Evolutionary conservation across 2,888 invertebrate species (phyloP), one percentile per base, ranked within the genome.

Genomic region (Scaeva pyrastri): DNA sequence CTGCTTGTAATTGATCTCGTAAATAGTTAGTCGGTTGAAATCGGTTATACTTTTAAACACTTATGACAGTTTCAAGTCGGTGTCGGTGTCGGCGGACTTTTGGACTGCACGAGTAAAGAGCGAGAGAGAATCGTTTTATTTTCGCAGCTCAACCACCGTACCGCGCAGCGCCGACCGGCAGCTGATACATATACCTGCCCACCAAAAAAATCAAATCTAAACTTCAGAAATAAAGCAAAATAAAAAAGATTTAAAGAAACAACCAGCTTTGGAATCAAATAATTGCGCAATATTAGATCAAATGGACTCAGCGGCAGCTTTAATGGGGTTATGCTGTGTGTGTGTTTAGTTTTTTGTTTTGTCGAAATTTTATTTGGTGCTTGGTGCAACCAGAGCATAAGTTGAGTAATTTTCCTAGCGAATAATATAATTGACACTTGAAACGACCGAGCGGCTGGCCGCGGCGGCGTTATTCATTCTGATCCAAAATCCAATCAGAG

Each of bases 1-100:
- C 62, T 78, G 82, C 81, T 78, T 81, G 86, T 82, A 86, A 86
- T 86, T 86, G 86, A 86, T 86, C 86, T 82, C 70, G 82, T 86
- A 82, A 86, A 82, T 86, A 77, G 72, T 71, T 77, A 71, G 64
- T 71, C 48, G 71, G 74, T 76, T 76, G 68, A 80, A 85, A 73
- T 85, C 45, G 72, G 73, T 77, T 81, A 73, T 62, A 86, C 76
- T 56, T 80, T 80, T 76, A 73, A 86, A 77, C 55, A 70, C 77
- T 86, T 86, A 86, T 86, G 77, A 86, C 85, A 85, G 76, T 77
- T 73, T 45, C 26, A 66, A 75, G 70, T 71, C 68, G 71, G 23
- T 4, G 31, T 5, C 31, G 31, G 31, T 31, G 31, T 8, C 6
- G 31, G 71, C 72, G 60, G 52, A 70, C 71, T 75, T 31, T 62